Percentiles rank a stretch among this genome's conserved stretches.
Conservation (phyloP, 1,140 invertebrate genomes). For the Steinernema khuongi region DNA sequence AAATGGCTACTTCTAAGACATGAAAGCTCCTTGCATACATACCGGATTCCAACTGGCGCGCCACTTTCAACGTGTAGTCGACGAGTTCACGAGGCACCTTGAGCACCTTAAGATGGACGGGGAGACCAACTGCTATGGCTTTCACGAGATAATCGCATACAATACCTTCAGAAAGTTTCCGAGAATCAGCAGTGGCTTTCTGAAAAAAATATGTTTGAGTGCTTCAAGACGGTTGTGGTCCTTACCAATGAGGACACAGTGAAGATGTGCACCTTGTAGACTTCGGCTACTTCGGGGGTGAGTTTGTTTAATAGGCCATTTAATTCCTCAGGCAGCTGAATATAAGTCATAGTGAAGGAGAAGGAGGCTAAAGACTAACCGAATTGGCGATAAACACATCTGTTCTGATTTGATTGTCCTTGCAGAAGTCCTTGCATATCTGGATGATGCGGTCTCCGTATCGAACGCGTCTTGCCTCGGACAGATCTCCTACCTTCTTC, state of each 20-base stretch:
- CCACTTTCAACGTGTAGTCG: neutral
- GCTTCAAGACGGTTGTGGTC: no score
- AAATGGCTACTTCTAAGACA: neutral
- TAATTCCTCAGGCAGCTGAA: neutral
- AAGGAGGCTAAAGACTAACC: neutral
- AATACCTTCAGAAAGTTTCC: neutral
- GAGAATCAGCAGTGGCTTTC: neutral
- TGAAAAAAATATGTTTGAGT: no score
- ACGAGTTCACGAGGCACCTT: neutral
- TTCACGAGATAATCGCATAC: neutral
- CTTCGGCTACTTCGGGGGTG: neutral
- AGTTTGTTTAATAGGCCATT: neutral
- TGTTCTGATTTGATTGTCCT: neutral
- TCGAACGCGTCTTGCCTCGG: neutral
- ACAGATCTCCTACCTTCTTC: neutral
- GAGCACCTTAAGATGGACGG: constrained; percentile 3
- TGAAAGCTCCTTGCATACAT: constrained; percentile 11
- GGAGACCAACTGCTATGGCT: constrained; percentile 15
- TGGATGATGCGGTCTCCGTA: neutral
- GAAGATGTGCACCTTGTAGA: neutral
- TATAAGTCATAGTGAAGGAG: neutral
- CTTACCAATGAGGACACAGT: neutral
- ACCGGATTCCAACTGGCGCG: constrained; percentile 12
- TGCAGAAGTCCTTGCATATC: neutral
- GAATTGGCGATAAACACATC: neutral